Base-by-base conservation (phyloP, 2,113 vertebrate species). In the Phylloscopus whistleri region DNA sequence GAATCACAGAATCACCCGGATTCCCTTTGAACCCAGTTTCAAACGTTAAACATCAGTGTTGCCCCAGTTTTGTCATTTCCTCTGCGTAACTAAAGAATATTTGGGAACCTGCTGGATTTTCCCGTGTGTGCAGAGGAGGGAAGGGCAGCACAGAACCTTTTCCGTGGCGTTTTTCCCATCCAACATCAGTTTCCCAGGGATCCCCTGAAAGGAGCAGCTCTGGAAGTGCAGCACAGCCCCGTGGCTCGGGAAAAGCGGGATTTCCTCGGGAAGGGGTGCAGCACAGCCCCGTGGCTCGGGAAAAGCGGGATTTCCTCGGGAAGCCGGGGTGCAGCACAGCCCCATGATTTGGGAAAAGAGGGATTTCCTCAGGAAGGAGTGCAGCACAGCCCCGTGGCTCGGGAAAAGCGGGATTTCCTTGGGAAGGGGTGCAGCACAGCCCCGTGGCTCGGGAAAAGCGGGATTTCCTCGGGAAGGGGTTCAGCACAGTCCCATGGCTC, bases 41-140 rank as follows among this genome's bases (percentile, higher is more conserved):
- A 33, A 11, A 26, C 1, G 5, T 13, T 78, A 6, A 48, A 19
- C 37, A 31, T 7, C 56, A 16, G 4, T 1, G 7, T 41, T 30
- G 12, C 11, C 8, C 24, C 18, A 2, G 15, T 68, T 66, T 33
- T 31, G 31, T 31, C 4, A 7, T 51, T 81, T 70, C 6, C 73
- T 19, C n/a, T 9, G 49, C 12, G 55, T 17, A 58, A 41, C 12
- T 16, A 1, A 16, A 30, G 26, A 53, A 19, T 16, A 23, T 23
- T 35, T 43, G n/a, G 44, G 35, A n/a, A 66, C 16, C 41, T 58
- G 24, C 18, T 51, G 21, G 19, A 12, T n/a, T 49, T 72, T 22
- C 8, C 13, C 7, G 0, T 2, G 5, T 2, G 14, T 4, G 22
- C 39, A 79, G 51, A 7, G 44, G 2, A 21, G 16, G 10, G 11